Evolutionary conservation across 2,888 invertebrate genomes (phyloP).

Genomic region (Drosophila hamatofila): DNA sequence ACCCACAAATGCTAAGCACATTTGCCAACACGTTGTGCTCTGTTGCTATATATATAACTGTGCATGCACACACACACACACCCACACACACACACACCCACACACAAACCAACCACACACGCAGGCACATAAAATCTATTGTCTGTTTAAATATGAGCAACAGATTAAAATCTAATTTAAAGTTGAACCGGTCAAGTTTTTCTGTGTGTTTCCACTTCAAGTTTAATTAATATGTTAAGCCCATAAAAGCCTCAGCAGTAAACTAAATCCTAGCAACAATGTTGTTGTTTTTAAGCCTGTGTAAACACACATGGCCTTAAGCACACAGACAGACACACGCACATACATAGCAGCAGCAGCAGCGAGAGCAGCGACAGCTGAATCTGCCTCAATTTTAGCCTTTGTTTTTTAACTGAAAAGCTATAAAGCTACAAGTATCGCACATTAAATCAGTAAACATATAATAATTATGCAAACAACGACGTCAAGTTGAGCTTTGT

Average conservation of each 20-base stretch:
- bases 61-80: not conserved
- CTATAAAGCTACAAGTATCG: slow-evolving; percentile 35
- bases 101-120: not conserved
- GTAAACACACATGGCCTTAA: slow-evolving; percentile 37
- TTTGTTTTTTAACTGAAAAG: slow-evolving; percentile 23
- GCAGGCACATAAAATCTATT: slow-evolving; percentile 21
- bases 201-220: slow-evolving; percentile 63
- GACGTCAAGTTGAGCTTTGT: slow-evolving; percentile 29
- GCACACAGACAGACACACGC: slow-evolving; percentile 16
- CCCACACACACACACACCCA: slow-evolving; percentile 9
- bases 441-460: slow-evolving; percentile 31
- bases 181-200: slow-evolving; percentile 59
- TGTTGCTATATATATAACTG: slow-evolving; percentile 8
- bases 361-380: slow-evolving; percentile 4
- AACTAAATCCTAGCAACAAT: slow-evolving; percentile 50
- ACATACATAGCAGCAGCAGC: slow-evolving; percentile 14
- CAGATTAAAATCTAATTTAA: slow-evolving; percentile 79
- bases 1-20: slow-evolving; percentile 9
- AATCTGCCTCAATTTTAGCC: slow-evolving; percentile 20
- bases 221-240: slow-evolving; percentile 79
- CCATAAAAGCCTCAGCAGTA: slow-evolving; percentile 60
- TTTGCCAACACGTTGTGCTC: slow-evolving; percentile 8
- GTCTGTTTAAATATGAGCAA: slow-evolving; percentile 72
- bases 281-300: slow-evolving; percentile 28
- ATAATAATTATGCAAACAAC: slow-evolving; percentile 26